These are phyloP conservation scores for Cynopterus brachyotis DNA, from an alignment of 2,113 vertebrate genomes.

Conservation along the genomic window DNA sequence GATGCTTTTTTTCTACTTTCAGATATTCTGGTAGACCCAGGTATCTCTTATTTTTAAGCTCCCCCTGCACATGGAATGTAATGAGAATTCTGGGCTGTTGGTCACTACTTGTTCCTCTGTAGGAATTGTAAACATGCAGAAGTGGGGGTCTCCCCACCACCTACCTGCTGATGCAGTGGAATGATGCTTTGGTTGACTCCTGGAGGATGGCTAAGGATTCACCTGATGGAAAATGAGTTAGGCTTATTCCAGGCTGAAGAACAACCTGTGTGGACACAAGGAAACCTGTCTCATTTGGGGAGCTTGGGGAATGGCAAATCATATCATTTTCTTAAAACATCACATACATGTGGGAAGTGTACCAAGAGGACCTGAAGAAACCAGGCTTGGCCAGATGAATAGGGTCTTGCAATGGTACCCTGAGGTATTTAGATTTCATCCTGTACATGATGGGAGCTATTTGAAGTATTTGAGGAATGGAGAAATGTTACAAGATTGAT, in stretches of 20 bases:
- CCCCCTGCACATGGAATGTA: neutral
- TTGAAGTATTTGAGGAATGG: neutral
- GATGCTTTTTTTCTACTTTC: neutral
- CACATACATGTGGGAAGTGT: neutral
- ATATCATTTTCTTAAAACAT: neutral
- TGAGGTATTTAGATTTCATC: neutral
- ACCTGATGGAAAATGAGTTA: neutral
- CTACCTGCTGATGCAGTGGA: neutral
- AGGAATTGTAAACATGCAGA: neutral
- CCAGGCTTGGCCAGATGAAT: neutral
- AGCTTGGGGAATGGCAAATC: neutral
- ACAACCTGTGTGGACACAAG: neutral
- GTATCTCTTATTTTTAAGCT: neutral
- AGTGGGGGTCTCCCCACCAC: neutral
- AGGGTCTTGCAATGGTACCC: neutral
- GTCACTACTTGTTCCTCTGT: neutral
- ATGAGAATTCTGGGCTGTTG: neutral
- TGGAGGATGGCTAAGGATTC: neutral
- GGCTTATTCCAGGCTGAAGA: neutral
- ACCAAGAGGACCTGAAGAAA: neutral
- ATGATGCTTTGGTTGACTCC: neutral
- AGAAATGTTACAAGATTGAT: neutral
- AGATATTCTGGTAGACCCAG: neutral
- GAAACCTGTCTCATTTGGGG: neutral
- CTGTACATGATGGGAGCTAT: neutral